phyloP scores from a whole-genome alignment of 1,140 invertebrate genomes.

The Saccostrea cuccullata region DNA sequence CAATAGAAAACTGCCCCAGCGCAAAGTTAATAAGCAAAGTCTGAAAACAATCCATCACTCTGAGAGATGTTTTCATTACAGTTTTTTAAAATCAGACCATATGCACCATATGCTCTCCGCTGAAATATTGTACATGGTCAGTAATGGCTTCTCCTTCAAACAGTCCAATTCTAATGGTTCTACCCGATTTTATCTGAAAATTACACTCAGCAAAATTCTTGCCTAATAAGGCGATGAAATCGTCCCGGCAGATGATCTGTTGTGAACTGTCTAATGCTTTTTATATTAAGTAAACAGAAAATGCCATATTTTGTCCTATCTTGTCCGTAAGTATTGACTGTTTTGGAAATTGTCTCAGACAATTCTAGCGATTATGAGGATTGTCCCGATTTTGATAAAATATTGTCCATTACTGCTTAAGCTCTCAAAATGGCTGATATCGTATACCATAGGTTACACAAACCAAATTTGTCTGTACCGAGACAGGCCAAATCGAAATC shows the following conservation, averaged over 20 bases:
- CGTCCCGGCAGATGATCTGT: constrained; percentile 8
- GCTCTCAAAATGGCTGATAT: constrained; percentile 20
- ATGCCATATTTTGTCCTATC: constrained; percentile 33
- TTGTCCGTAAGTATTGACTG: constrained; percentile 22
- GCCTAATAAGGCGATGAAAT: constrained; percentile 33
- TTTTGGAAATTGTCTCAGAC: constrained; percentile 37
- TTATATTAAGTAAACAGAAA: constrained; percentile 32
- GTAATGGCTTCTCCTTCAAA: neutral
- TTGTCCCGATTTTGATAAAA: constrained; percentile 36
- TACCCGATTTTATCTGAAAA: constrained; percentile 29
- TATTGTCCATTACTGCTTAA: constrained; percentile 19
- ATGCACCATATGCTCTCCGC: constrained; percentile 6
- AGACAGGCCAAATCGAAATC: constrained; percentile 34
- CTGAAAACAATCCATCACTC: constrained; percentile 29
- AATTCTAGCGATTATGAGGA: constrained; percentile 27
- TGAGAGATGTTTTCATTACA: neutral
- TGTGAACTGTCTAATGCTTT: constrained; percentile 31
- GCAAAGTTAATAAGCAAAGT: constrained; percentile 36
- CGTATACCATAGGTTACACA: constrained; percentile 24
- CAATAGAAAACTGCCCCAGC: constrained; percentile 21
- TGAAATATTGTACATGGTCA: constrained; percentile 21
- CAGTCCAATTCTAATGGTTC: neutral
- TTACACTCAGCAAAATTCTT: constrained; percentile 32
- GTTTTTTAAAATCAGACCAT: constrained; percentile 1
- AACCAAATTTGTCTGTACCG: constrained; percentile 29